A percentile compares a stretch with the other conserved stretches of the same genome.
These are phyloP conservation scores for Ophion obscuratus DNA, from an alignment of 2,888 invertebrate species.

Conservation along the genomic window DNA sequence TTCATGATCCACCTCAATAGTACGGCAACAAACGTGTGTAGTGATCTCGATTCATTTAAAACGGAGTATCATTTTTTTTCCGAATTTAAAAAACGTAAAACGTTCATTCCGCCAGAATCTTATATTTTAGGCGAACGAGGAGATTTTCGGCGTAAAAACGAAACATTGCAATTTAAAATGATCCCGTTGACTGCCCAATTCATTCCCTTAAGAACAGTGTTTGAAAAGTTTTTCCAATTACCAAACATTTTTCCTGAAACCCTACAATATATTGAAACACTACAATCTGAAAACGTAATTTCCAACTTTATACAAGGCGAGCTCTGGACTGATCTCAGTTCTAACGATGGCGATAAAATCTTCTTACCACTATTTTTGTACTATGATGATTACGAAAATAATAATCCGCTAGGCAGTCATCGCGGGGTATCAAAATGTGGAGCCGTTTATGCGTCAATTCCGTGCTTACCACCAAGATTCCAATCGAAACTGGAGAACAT, in stretches of 20 bases:
- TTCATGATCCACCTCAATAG: slow-evolving; percentile 15
- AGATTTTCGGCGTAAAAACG: slow-evolving; percentile 37
- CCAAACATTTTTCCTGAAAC: slow-evolving; percentile 54
- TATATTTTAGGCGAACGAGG: slow-evolving; percentile 54
- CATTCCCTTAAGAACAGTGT: slow-evolving; percentile 41
- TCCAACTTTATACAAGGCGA: slow-evolving; percentile 60
- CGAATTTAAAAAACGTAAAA: slow-evolving; percentile 40
- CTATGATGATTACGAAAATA: slow-evolving; percentile 65
- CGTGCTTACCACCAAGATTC: slow-evolving; percentile 59
- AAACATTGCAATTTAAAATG: slow-evolving; percentile 33
- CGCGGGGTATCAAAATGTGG: slow-evolving; percentile 60
- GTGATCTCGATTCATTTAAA: slow-evolving; percentile 27
- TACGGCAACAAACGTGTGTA: slow-evolving; percentile 14
- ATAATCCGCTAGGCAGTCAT: slow-evolving; percentile 65
- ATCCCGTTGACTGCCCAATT: slow-evolving; percentile 56
- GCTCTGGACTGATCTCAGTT: slow-evolving; percentile 51
- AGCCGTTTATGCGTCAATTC: slow-evolving; percentile 63
- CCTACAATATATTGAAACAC: slow-evolving; percentile 41
- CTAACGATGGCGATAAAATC: slow-evolving; percentile 46
- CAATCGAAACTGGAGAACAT: slow-evolving; percentile 62
- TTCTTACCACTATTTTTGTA: slow-evolving; percentile 61
- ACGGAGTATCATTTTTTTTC: slow-evolving; percentile 50
- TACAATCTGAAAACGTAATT: slow-evolving; percentile 43
- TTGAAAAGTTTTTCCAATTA: slow-evolving; percentile 58
- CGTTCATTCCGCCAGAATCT: slow-evolving; percentile 49